Evolutionary conservation across 2,888 invertebrate species (phyloP), one percentile per base, ranked within the genome.

Genomic region (Parasteatoda lunata): DNA sequence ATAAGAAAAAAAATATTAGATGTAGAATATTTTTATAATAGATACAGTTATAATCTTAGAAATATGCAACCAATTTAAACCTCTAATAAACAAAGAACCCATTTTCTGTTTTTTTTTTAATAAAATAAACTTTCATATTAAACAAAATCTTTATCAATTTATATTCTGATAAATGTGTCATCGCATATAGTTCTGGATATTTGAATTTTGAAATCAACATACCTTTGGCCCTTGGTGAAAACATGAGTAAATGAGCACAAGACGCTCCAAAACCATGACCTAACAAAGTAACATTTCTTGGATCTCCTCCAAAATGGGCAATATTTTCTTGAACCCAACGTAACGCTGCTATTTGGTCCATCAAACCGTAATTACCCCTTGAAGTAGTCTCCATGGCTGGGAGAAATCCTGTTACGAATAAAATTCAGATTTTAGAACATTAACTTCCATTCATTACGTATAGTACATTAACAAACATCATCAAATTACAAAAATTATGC

Each of bases 301-400:
- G 96, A 93, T 99, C 98, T 3, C 99, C 99, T 83, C 98, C 98
- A 92, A 99, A 99, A 89, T 96, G 94, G 7, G 95, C 96, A 88
- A 99, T 97, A 92, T 98, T 98, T 92, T 97, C 97, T 91, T 97
- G 96, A 88, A 99, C 95, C 98, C 98, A 99, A 91, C 98, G 97
- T 73, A 99, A 93, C 0, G 98, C 98, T 0, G 98, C 98, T 91
- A 98, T 96, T 93, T 98, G 97, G 93, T 98, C 99, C 96, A 98
- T 97, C 89, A 99, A 94, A 0, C 98, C 99, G 92, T 98, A 98
- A 94, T 99, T 99, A 65, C 93, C 93, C 54, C 89, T 75, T 2
- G 89, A 90, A 13, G 90, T 52, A 5, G 84, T 76, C 68, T 89
- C 89, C 76, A 88, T 79, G 9, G 88, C 88, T 13, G 90, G 90